phyloP scores from a whole-genome alignment of 2,113 vertebrate species.

The Channa argus region DNA sequence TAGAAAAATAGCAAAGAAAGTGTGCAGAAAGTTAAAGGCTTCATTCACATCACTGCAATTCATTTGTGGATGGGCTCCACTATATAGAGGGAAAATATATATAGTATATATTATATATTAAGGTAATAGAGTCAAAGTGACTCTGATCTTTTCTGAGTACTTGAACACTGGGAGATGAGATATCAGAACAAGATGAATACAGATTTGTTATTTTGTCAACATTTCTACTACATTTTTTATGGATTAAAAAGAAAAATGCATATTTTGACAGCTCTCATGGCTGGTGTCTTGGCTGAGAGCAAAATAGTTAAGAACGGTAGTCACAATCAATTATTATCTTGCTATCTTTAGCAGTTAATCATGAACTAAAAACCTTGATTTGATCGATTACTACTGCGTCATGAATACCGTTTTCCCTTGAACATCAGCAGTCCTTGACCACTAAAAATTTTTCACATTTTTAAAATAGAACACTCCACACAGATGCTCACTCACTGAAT shows the following conservation, averaged over 20 bases:
- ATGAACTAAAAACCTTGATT: background rate
- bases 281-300: conserved; percentile 31
- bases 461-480: no score
- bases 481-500: no score
- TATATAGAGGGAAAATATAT: no score
- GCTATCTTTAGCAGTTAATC: background rate
- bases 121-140: no score
- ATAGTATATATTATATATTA: no score
- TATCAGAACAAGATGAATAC: conserved; percentile 19
- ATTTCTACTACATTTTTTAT: background rate
- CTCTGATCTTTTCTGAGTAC: conserved; percentile 9
- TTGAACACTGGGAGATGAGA: conserved; percentile 6
- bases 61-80: conserved; percentile 5
- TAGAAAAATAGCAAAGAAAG: conserved; percentile 16
- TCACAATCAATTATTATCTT: background rate
- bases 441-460: no score
- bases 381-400: no score
- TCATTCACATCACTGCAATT: background rate
- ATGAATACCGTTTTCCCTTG: background rate
- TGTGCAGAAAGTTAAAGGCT: background rate
- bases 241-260: background rate
- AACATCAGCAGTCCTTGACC: conserved; percentile 2
- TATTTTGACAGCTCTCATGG: conserved; percentile 12
- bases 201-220: conserved; percentile 37
- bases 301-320: background rate